These are phyloP conservation scores for Orthosia cruda DNA, from an alignment of 2,888 invertebrate species.

Conservation along the genomic window DNA sequence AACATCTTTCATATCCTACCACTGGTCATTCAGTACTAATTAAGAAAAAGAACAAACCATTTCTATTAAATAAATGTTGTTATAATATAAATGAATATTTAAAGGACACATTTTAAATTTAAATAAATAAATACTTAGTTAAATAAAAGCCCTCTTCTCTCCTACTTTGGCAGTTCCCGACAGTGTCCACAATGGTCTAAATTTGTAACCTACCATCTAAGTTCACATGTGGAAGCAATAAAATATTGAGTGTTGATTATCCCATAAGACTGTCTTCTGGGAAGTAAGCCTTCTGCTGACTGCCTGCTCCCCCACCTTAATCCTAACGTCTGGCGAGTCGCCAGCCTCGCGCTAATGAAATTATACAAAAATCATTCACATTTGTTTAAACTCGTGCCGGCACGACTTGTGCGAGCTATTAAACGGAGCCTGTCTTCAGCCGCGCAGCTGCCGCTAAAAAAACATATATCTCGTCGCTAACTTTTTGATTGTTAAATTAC, in stretches of 20 bases:
- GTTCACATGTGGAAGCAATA: too few species aligned
- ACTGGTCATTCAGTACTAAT: not conserved
- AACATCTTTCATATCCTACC: not conserved
- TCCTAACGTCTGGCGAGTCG: slow-evolving; percentile 53
- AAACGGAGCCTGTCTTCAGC: slow-evolving; percentile 18
- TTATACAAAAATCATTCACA: slow-evolving; percentile 67
- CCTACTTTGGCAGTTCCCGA: too few species aligned
- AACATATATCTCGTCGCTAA: slow-evolving; percentile 7
- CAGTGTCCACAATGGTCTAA: too few species aligned
- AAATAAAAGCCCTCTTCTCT: too few species aligned
- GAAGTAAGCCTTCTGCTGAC: slow-evolving; percentile 24
- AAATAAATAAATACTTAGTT: too few species aligned
- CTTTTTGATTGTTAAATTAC: slow-evolving; percentile 21
- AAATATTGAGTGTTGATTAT: too few species aligned
- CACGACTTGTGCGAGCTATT: slow-evolving; percentile 12
- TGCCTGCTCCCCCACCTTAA: slow-evolving; percentile 27
- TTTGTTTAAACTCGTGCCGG: slow-evolving; percentile 51
- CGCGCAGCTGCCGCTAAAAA: slow-evolving; percentile 24
- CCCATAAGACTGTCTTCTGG: not conserved
- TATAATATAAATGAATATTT: too few species aligned
- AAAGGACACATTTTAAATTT: too few species aligned
- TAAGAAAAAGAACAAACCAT: too few species aligned
- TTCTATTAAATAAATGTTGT: too few species aligned
- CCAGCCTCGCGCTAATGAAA: slow-evolving; percentile 65
- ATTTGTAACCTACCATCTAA: too few species aligned